Evolutionary conservation across 2,888 invertebrate genomes (phyloP), one percentile per base, ranked within the genome.

Genomic region (Osmoderma eremita): DNA sequence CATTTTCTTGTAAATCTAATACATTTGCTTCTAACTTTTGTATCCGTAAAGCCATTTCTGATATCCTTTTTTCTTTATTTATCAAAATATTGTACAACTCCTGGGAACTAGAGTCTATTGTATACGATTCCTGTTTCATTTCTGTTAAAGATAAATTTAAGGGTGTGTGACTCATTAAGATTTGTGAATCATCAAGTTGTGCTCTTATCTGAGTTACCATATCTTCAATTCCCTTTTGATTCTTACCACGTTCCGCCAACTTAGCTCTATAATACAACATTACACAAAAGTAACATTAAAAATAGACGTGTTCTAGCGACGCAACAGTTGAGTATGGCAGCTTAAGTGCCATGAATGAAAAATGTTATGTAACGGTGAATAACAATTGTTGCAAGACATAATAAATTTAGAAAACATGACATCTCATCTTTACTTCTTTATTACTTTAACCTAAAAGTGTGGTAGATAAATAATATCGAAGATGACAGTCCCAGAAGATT

Each of bases 1-100:
- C 84, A 81, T 89, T 90, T 79, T 94, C 95, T 81, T 94, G 92
- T 56, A 92, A 84, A 80, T 96, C 95, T 71, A 95, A 81, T 53
- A 95, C 87, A 69, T 86, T 87, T 6, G 88, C 88, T 81, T 94
- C 93, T 79, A 92, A 84, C 75, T 91, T 90, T 73, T 89, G 85
- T n/a, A 92, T 86, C 78, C 87, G 88, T 71, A 86, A 88, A 76
- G 86, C 86, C 67, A 94, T 83, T 75, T 92, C 90, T 39, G 86
- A 77, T 65, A 91, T 86, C 75, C 84, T 85, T 66, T 84, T 86
- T 76, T 90, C 90, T 75, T 89, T 89, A 68, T 85, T 86, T 13
- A 87, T 82, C 68, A 88, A 80, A 74, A 81, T 78, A 67, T 79
- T 79, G 69, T 80, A 80, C 22, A 83, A 70, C 71, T 83, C 82